Evolutionary conservation across 2,797 vertebrate genomes (phyloP).

Genomic region (Tokudaia tokunoshimensis): DNA sequence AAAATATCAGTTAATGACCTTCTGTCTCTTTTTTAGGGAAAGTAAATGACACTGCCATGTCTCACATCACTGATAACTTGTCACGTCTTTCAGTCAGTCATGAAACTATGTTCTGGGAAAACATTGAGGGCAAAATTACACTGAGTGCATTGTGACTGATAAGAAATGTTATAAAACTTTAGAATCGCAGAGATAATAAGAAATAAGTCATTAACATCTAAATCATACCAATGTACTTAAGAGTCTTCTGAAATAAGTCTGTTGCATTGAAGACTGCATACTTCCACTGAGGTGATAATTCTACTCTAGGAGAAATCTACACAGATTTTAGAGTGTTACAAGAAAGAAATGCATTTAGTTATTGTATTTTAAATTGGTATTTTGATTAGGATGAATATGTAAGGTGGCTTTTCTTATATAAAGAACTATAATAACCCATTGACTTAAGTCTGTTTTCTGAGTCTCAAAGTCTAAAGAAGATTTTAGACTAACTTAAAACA

Average conservation of each 20-base stretch:
- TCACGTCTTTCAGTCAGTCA: neutral
- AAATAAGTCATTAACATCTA: neutral
- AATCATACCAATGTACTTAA: neutral
- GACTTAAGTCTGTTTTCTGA: neutral
- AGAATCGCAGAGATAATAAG: neutral
- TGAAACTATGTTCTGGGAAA: neutral
- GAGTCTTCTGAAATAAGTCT: neutral
- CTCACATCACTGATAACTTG: neutral
- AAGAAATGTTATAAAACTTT: neutral
- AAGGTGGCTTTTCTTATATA: neutral
- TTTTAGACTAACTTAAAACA: neutral
- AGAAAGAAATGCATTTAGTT: neutral
- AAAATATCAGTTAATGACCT: constrained; percentile 2
- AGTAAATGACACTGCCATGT: neutral
- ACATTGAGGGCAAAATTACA: neutral
- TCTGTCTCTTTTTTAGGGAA: neutral
- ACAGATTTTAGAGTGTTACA: neutral
- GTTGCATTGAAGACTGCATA: neutral
- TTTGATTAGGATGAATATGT: neutral
- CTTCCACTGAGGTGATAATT: neutral
- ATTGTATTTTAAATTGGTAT: neutral
- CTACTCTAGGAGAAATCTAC: neutral
- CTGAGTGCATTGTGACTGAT: neutral
- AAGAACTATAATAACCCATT: neutral
- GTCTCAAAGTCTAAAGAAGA: neutral